Evolutionary conservation across 2,888 invertebrate genomes (phyloP).

Genomic region (Drosophila lacicola): DNA sequence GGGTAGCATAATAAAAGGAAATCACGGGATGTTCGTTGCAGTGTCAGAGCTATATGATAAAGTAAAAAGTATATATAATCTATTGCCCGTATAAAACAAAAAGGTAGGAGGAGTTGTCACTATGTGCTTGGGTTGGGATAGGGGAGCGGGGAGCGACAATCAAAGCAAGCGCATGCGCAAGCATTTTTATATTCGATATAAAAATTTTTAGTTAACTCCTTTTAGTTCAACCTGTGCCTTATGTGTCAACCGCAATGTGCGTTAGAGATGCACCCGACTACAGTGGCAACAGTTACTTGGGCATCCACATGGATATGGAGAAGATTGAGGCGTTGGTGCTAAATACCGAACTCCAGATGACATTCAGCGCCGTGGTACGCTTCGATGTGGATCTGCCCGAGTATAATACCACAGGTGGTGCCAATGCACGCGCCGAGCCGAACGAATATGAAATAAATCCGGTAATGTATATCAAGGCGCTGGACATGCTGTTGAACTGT

Average conservation of each 20-base stretch:
- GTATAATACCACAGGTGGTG: slow-evolving; percentile 87
- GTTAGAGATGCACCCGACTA: slow-evolving; percentile 33
- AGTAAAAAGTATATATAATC: too few relatives aligned
- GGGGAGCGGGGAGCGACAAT: too few relatives aligned
- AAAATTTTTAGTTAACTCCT: slow-evolving; percentile 3
- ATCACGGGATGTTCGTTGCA: too few relatives aligned
- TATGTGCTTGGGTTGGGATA: too few relatives aligned
- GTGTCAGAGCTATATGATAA: too few relatives aligned
- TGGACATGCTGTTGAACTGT: slow-evolving; percentile 94
- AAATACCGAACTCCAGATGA: slow-evolving; percentile 89
- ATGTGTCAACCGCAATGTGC: slow-evolving; percentile 44
- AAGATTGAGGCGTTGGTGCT: slow-evolving; percentile 94
- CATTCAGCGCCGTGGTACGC: slow-evolving; percentile 91
- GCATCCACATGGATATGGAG: slow-evolving; percentile 50
- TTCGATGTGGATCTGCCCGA: slow-evolving; percentile 96
- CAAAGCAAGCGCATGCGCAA: too few relatives aligned
- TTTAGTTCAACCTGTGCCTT: neutral
- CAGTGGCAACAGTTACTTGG: slow-evolving; percentile 51
- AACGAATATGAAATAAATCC: slow-evolving; percentile 89
- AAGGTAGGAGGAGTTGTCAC: too few relatives aligned
- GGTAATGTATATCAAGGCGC: slow-evolving; percentile 96
- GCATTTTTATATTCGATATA: neutral
- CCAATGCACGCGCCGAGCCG: slow-evolving; percentile 82
- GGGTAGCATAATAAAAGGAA: too few relatives aligned
- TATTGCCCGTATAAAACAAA: too few relatives aligned